phyloP scores from a whole-genome alignment of 1,140 invertebrate species.

The Cardiocondyla obscurior region DNA sequence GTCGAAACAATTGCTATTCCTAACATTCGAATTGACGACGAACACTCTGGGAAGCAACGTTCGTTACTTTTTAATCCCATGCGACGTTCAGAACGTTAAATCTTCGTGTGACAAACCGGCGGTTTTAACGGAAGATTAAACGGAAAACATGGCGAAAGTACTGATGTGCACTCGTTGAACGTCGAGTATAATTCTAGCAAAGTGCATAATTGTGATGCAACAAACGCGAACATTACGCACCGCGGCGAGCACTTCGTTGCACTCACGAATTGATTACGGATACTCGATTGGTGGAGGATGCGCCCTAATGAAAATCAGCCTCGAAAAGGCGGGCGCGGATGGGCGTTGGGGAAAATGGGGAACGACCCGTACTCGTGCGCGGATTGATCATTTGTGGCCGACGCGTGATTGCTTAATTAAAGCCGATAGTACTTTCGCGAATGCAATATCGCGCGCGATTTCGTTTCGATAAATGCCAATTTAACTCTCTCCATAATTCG shows the following conservation, averaged over 20 bases:
- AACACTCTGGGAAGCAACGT: neutral
- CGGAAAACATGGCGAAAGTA: constrained; percentile 5
- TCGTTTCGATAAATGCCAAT: constrained; percentile 26
- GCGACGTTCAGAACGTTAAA: neutral
- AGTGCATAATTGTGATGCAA: constrained; percentile 64
- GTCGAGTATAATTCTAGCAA: constrained; percentile 37
- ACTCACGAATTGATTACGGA: constrained; percentile 64
- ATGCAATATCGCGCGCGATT: constrained; percentile 24
- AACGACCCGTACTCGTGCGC: neutral
- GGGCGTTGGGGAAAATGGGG: neutral
- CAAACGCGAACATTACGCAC: constrained; percentile 56
- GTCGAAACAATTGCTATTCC: neutral
- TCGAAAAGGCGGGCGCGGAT: neutral
- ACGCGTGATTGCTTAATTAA: constrained; percentile 66
- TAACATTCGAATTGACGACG: neutral
- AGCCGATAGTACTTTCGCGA: constrained; percentile 48
- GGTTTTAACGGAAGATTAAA: neutral
- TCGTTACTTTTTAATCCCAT: constrained; percentile 8
- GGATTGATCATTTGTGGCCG: constrained; percentile 67
- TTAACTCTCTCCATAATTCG: constrained; percentile 26
- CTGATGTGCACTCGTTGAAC: neutral
- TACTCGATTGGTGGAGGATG: constrained; percentile 54
- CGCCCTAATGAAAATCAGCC: constrained; percentile 33
- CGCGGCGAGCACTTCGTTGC: constrained; percentile 11
- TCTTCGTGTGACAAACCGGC: neutral